Evolutionary conservation across 2,797 vertebrate species (phyloP).

Genomic region (Catamblyrhynchus diadema): DNA sequence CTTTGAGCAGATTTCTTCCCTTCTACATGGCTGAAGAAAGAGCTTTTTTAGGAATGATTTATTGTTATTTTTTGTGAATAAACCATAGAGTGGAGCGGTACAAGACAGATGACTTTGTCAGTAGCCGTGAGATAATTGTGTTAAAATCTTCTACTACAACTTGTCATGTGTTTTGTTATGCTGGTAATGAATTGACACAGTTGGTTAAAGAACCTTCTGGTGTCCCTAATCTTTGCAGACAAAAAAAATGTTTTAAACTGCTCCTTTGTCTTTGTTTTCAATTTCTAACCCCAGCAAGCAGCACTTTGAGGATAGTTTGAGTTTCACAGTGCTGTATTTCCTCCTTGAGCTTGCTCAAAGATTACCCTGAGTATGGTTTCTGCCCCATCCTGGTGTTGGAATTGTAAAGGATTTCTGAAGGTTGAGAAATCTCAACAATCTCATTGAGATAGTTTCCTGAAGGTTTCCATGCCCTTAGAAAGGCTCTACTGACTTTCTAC

Average conservation of each 20-base stretch:
- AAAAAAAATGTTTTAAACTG: neutral
- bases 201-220: neutral
- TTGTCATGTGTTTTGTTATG: neutral
- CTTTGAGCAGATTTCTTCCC: neutral
- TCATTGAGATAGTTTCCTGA: neutral
- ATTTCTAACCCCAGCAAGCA: neutral
- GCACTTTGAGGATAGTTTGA: neutral
- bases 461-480: neutral
- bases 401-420: neutral
- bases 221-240: neutral
- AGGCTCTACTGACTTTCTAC: neutral
- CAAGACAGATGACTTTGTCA: neutral
- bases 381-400: neutral
- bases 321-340: neutral
- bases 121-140: neutral
- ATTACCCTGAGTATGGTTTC: neutral
- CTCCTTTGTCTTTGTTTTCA: neutral
- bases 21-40: neutral
- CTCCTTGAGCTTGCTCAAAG: neutral
- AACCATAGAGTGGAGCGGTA: accelerated
- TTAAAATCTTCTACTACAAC: neutral
- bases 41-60: neutral
- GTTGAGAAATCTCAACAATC: too few species aligned
- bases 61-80: neutral
- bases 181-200: neutral